Base-by-base conservation (phyloP, 2,797 vertebrate genomes). In the Dromococcyx pavoninus region DNA sequence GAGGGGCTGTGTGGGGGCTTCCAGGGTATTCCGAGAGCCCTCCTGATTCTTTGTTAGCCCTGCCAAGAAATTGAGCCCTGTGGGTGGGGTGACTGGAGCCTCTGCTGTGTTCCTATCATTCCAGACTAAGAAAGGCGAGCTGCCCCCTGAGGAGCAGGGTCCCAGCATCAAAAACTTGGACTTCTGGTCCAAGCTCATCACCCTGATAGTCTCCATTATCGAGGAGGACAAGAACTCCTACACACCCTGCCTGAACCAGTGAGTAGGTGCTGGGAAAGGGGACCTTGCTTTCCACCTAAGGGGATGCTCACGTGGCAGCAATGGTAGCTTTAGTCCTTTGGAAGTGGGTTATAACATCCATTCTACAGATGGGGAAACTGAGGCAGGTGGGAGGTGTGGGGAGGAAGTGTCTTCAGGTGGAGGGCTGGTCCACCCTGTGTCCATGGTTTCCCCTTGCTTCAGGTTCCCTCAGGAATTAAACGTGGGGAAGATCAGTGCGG, bases 191-290 rank as follows among this genome's bases (percentile, higher is more conserved):
- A 99, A 99, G 97, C 98, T 99, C 76, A 99, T 99, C 96, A 99
- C 99, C 15, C 98, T 99, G 73, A 99, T 99, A 6, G 99, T 99
- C 77, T 99, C 99, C 91, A 99, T 99, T 92, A 99, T 99, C 0
- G 99, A 99, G 96, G 99, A 99, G 93, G 99, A 99, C 97, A 99
- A 99, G 97, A 99, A 99, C 86, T 99, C 99, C 17, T 99, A 99
- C 95, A 99, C 99, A 0, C 99, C 99, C 70, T 99, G 99, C 97
- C 98, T 99, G 94, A 99, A 99, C 97, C 99, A 99, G 99, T 99
- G 97, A 97, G 99, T 98, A 56, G 60, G 13, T 51, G 48, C 70
- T 5, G 28, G 72, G 71, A 46, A 33, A 69, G 14, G 67, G 60
- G 41, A 60, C 5, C 4, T 32, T 64, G 28, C 85, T 65, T 58